phyloP scores from a whole-genome alignment of 2,888 invertebrate genomes.

The Leptinotarsa juncta region DNA sequence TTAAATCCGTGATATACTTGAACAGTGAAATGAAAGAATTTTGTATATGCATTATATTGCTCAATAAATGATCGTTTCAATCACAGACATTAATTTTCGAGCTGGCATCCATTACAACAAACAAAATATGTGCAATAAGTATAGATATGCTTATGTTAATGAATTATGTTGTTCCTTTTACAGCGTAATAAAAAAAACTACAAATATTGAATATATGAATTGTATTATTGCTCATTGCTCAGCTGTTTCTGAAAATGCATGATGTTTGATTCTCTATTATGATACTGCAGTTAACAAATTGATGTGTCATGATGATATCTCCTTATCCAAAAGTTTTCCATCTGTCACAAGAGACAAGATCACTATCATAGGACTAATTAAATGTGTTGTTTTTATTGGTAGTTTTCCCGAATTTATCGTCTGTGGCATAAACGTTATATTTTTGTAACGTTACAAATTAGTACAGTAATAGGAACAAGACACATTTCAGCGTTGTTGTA shows the following conservation, averaged over 20 bases:
- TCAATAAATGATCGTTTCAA: too few species aligned
- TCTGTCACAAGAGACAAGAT: background rate
- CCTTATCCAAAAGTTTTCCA: slow-evolving; percentile 3
- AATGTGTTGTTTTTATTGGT: slow-evolving; percentile 16
- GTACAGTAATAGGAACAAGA: slow-evolving; percentile 36
- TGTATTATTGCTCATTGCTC: background rate
- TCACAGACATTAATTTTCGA: too few species aligned
- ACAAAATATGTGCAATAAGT: too few species aligned
- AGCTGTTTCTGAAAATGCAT: background rate
- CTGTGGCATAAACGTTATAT: slow-evolving; percentile 23
- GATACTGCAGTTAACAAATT: background rate
- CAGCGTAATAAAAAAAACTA: too few species aligned
- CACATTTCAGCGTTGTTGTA: slow-evolving; percentile 30
- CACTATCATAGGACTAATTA: slow-evolving; percentile 3
- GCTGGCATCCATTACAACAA: too few species aligned
- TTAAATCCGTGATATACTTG: too few species aligned
- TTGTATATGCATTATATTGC: too few species aligned
- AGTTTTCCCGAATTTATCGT: slow-evolving; percentile 26
- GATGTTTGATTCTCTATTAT: background rate
- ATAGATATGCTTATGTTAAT: too few species aligned
- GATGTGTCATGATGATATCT: background rate
- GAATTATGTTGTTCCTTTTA: too few species aligned
- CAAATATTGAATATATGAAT: too few species aligned
- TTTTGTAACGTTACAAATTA: slow-evolving; percentile 38
- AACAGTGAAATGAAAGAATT: too few species aligned